Base-by-base conservation (phyloP, 2,113 vertebrate species). In the Pseudorhombus dupliciocellatus region DNA sequence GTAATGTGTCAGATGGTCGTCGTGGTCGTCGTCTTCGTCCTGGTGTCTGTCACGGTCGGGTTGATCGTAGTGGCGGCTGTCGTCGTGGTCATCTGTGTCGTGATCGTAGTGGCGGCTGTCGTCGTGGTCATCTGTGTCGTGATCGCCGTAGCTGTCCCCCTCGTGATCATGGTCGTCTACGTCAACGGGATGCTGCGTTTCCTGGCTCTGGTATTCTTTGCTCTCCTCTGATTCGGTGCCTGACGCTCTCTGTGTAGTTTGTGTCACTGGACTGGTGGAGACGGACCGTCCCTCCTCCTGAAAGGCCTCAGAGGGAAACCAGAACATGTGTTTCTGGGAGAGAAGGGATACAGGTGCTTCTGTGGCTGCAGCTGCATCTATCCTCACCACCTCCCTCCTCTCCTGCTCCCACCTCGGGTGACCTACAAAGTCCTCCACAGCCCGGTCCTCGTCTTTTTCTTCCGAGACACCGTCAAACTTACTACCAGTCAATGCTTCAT, bases 271-370 rank as follows among this genome's bases (percentile, higher is more conserved):
- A 73, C 89, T 90, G 31, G 86, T 87, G 31, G 88, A 77, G 28
- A 88, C 78, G 0, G 90, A 80, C 60, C 58, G 79, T 25, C 77
- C 86, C 7, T 90, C 82, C 24, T 94, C 90, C 50, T 93, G 91
- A 72, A 97, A 94, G 44, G 91, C 85, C 83, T 96, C 94, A 4
- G 92, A 93, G 1, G 96, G 94, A 77, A 96, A 94, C 97, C 96
- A 96, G 88, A 97, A 95, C 42, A 95, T 87, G 70, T 96, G 94
- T 81, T 97, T 98, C 77, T 94, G 95, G 66, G 94, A 95, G 26
- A 95, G 86, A 18, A 89, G 83, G 57, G 96, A 95, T 28, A 96
- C 89, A 0, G 96, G 94, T 18, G 92, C 92, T 26, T 94, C 93
- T 4, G 95, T 95, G 66, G 91, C 87, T 74, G 75, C 71, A 5